Percentiles rank a stretch among this genome's conserved stretches.
Conservation (phyloP, 2,888 invertebrate species). For the Atherix ibis region DNA sequence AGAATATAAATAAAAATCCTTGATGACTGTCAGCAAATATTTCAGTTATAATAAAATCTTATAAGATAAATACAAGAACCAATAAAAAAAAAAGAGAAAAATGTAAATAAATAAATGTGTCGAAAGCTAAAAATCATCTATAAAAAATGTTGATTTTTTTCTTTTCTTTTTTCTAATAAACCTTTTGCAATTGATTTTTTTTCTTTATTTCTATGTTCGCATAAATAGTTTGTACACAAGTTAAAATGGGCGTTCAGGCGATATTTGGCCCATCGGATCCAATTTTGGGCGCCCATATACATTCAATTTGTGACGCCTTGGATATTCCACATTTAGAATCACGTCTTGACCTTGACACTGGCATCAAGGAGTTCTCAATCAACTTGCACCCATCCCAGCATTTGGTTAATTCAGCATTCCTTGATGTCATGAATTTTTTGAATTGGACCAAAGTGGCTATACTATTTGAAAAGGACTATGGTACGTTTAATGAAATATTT, state of each 20-base stretch:
- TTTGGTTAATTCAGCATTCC: conserved; percentile 54
- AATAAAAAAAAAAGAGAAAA: too few relatives aligned
- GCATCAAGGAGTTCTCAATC: conserved; percentile 53
- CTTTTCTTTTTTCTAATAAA: too few relatives aligned
- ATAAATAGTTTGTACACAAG: conserved; percentile 36
- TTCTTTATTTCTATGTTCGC: too few relatives aligned
- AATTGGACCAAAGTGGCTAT: conserved; percentile 70
- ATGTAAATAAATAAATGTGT: too few relatives aligned
- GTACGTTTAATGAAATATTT: conserved; percentile 25
- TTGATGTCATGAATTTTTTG: conserved; percentile 59
- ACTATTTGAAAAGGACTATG: conserved; percentile 62
- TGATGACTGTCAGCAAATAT: too few relatives aligned
- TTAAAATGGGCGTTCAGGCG: conserved; percentile 72
- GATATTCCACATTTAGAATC: conserved; percentile 84
- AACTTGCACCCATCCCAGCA: conserved; percentile 63
- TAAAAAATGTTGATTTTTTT: too few relatives aligned
- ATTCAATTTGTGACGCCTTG: conserved; percentile 74
- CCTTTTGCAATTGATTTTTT: too few relatives aligned
- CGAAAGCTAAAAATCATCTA: too few relatives aligned
- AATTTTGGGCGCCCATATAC: conserved; percentile 64
- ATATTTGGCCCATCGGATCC: conserved; percentile 80
- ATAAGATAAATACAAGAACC: too few relatives aligned
- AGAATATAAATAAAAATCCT: too few relatives aligned
- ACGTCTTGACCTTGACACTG: conserved; percentile 47
- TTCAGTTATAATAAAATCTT: too few relatives aligned